Base-by-base conservation (phyloP, 2,797 vertebrate species). In the Borostomias antarcticus region DNA sequence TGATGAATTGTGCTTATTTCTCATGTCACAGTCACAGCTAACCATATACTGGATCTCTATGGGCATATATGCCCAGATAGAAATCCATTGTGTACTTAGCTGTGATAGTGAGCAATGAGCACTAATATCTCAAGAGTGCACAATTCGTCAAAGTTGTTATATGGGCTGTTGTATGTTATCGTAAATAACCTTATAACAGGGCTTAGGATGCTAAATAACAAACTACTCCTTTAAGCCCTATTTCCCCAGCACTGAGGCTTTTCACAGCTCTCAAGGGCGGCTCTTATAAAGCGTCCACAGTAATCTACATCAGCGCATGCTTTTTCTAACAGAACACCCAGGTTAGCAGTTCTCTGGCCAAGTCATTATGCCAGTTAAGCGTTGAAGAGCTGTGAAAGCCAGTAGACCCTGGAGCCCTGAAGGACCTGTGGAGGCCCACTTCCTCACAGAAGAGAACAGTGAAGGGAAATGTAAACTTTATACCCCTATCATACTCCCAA, bases 261-360 rank as follows among this genome's bases (percentile, higher is more conserved):
- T 85, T 85, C 76, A 81, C 66, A 69, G 73, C 70, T 74, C 76
- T 78, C 72, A 17, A 57, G 72, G 77, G 79, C 35, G 35, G 32
- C 23, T 0, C 58, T 72, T 68, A 17, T 53, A 59, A 68, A 0
- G 5, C 35, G 69, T 75, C 80, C 68, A 74, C 74, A 56, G 62
- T 69, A 68, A 83, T 84, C 60, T 64, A 78, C 74, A 81, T 83
- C 72, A 76, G 32, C 26, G 37, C 62, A 68, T 52, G 64, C 40
- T 67, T 67, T n/a, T 65, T 63, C 56, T 70, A 54, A 47, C 51
- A 52, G 78, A 86, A 85, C 75, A 78, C 79, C 77, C 73, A 68
- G 57, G 52, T 58, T 29, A 45, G 33, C 15, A 3, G 8, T 60
- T 43, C 40, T 66, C 61, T 52, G 69, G 74, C 64, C 72, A 73